Conservation (phyloP, 2,113 vertebrate species). For the Halcyon senegalensis region DNA sequence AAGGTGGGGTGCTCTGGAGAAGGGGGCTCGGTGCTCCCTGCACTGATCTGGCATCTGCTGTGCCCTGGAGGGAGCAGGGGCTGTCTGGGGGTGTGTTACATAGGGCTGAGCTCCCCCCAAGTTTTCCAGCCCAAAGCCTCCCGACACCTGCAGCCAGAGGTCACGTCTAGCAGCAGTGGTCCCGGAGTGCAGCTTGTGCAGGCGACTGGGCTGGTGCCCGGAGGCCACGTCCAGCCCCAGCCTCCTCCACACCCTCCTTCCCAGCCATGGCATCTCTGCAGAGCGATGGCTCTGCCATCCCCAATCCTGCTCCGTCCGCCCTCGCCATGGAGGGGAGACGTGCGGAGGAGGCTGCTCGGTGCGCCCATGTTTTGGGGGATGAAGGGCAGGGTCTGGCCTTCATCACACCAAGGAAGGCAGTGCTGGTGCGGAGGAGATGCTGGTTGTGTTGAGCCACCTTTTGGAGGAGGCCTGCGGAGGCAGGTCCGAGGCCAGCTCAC, state of each 20-base stretch:
- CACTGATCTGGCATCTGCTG: background rate
- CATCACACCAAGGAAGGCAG: fast-evolving
- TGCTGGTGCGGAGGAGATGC: background rate
- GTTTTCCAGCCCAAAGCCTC: background rate
- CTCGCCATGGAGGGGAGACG: background rate
- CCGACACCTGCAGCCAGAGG: fast-evolving
- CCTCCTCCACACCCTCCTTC: background rate
- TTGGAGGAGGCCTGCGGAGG: background rate
- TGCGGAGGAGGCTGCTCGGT: background rate
- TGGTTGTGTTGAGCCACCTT: background rate
- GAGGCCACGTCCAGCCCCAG: background rate
- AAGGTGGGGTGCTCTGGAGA: background rate
- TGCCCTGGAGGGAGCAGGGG: background rate
- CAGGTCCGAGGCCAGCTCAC: slow-evolving; percentile 34
- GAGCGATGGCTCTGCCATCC: background rate
- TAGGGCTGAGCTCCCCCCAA: background rate
- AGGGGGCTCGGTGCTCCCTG: background rate
- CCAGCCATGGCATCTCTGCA: background rate
- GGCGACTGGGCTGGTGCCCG: background rate
- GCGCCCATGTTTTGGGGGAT: background rate
- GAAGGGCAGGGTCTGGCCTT: background rate
- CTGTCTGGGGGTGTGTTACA: fast-evolving
- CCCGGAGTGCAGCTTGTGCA: fast-evolving
- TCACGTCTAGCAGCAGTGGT: background rate
- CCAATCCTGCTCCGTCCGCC: background rate